These are phyloP conservation scores for Paramuricea clavata DNA, from an alignment of 92 coral and sea anemone species.

Conservation along the genomic window DNA sequence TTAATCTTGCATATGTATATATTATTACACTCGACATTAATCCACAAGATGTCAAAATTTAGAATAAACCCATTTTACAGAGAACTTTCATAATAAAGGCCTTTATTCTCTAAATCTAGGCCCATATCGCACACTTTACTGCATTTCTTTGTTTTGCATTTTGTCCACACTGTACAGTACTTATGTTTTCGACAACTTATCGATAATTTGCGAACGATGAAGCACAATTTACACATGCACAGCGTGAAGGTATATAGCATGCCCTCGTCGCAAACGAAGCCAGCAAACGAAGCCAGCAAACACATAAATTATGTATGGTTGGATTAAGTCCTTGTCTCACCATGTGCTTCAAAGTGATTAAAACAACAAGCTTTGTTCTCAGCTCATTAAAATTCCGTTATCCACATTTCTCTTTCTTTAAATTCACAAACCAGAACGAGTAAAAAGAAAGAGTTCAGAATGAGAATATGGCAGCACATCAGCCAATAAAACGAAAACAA, in stretches of 20 bases:
- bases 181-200: too few species aligned
- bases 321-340: slow-evolving; percentile 3
- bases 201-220: too few species aligned
- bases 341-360: slow-evolving; percentile 9
- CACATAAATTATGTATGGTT: not conserved
- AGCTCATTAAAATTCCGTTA: not conserved
- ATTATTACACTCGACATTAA: too few species aligned
- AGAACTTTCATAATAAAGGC: too few species aligned
- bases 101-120: too few species aligned
- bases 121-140: too few species aligned
- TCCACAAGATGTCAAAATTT: not conserved
- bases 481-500: not conserved
- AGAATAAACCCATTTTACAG: not conserved
- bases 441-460: not conserved
- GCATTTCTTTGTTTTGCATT: too few species aligned
- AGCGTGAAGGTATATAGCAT: too few species aligned
- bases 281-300: too few species aligned
- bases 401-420: not conserved
- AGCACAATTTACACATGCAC: too few species aligned
- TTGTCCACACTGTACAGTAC: too few species aligned
- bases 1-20: not conserved
- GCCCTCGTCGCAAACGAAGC: too few species aligned
- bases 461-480: slow-evolving; percentile 35
- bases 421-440: slow-evolving; percentile 15
- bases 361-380: slow-evolving; percentile 20